phyloP scores from a whole-genome alignment of 2,113 vertebrate species.

The Thalassarche chlororhynchos region DNA sequence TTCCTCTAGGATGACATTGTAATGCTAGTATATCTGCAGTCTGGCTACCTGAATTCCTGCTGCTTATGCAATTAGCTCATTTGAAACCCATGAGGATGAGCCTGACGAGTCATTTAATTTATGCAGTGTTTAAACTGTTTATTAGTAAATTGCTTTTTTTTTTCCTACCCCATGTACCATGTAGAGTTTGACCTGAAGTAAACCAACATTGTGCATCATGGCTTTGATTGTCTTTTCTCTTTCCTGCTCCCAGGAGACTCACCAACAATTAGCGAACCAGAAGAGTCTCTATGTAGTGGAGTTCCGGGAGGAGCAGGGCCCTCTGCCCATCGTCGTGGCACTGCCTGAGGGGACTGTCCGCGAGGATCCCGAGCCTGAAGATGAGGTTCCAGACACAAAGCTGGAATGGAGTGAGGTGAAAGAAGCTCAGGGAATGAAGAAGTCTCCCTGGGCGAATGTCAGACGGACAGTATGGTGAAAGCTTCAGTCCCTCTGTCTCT shows the following conservation, averaged over 20 bases:
- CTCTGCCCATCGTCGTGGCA: constrained; percentile 86
- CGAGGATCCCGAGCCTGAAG: constrained; percentile 73
- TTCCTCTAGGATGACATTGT: background rate
- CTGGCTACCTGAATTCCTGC: background rate
- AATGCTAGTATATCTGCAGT: background rate
- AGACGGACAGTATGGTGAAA: constrained; percentile 79
- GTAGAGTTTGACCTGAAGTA: background rate
- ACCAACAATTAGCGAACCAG: constrained; percentile 84
- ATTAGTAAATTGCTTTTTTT: background rate
- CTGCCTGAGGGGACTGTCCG: constrained; percentile 69
- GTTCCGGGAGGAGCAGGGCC: constrained; percentile 83
- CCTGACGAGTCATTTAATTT: background rate
- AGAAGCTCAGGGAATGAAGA: constrained; percentile 79
- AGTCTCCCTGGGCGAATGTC: constrained; percentile 80
- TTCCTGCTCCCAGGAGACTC: constrained; percentile 80
- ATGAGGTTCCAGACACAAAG: constrained; percentile 79
- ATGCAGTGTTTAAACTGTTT: background rate
- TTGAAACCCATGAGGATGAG: background rate
- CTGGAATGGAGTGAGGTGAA: constrained; percentile 90
- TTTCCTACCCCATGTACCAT: rapidly evolving
- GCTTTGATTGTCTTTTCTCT: background rate
- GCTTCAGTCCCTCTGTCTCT: background rate
- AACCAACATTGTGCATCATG: background rate
- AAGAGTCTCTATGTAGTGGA: constrained; percentile 91
- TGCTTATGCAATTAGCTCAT: background rate